phyloP scores from a whole-genome alignment of 1,140 invertebrate species.

The Conus ventricosus region DNA sequence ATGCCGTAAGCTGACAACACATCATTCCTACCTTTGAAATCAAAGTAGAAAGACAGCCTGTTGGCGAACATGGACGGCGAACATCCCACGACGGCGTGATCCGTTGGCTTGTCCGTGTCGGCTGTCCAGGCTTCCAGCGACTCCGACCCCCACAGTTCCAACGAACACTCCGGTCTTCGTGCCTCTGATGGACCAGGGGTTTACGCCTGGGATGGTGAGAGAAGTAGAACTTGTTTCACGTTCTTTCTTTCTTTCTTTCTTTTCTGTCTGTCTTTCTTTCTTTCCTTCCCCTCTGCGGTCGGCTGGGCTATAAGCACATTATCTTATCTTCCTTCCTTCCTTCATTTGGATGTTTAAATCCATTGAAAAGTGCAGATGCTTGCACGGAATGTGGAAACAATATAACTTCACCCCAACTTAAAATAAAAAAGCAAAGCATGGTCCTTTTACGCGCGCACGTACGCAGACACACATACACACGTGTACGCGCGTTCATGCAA shows the following conservation, averaged over 20 bases:
- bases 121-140: slow-evolving; percentile 85
- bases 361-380: slow-evolving; percentile 29
- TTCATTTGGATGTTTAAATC: background rate
- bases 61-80: slow-evolving; percentile 97
- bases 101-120: slow-evolving; percentile 82
- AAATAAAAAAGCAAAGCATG: too few species aligned
- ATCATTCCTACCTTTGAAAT: slow-evolving; percentile 81
- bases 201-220: slow-evolving; percentile 80
- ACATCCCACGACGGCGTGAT: slow-evolving; percentile 95
- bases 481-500: too few species aligned
- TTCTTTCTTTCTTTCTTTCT: background rate
- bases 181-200: slow-evolving; percentile 87
- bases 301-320: too few species aligned
- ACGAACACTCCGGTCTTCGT: slow-evolving; percentile 93
- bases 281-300: too few species aligned
- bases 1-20: background rate
- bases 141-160: slow-evolving; percentile 89
- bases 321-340: too few species aligned
- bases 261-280: too few species aligned
- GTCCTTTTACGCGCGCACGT: too few species aligned
- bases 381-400: too few species aligned
- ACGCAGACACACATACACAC: too few species aligned
- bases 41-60: slow-evolving; percentile 95
- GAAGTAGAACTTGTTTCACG: background rate
- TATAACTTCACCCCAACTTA: too few species aligned